phyloP scores from a whole-genome alignment of 2,113 vertebrate genomes.

The Esox niger region DNA sequence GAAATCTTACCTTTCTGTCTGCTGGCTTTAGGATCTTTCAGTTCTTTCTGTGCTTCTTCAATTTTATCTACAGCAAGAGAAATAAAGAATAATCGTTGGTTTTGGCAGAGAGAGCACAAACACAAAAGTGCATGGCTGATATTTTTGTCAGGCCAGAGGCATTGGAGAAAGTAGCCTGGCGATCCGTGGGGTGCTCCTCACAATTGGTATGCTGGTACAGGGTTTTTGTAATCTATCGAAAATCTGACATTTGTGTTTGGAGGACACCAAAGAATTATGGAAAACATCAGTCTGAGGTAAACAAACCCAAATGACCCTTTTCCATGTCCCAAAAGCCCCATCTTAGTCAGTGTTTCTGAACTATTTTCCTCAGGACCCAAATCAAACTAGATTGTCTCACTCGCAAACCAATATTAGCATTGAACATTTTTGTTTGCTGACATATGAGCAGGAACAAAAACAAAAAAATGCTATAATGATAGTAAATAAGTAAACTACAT shows the following conservation, averaged over 20 bases:
- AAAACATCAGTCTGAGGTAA: slow-evolving; percentile 34
- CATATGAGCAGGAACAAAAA: too few species aligned
- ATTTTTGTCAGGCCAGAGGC: slow-evolving; percentile 9
- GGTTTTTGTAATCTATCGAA: slow-evolving; percentile 41
- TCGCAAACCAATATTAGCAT: too few species aligned
- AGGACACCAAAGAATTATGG: slow-evolving; percentile 45
- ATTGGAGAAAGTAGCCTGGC: slow-evolving; percentile 35
- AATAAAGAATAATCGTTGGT: slow-evolving; percentile 19
- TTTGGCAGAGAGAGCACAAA: slow-evolving; percentile 33
- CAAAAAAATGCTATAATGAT: too few species aligned
- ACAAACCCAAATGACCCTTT: too few species aligned
- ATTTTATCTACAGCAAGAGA: slow-evolving; percentile 90
- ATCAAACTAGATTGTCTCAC: too few species aligned
- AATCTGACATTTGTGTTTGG: slow-evolving; percentile 58
- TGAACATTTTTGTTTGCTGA: too few species aligned
- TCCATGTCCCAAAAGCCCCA: neutral
- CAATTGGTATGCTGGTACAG: slow-evolving; percentile 43
- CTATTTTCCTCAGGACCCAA: too few species aligned
- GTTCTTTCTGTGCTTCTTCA: slow-evolving; percentile 97
- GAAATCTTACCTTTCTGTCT: slow-evolving; percentile 84
- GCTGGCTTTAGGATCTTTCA: slow-evolving; percentile 83
- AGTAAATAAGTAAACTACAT: too few species aligned
- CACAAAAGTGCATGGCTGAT: slow-evolving; percentile 1
- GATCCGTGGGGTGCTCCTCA: slow-evolving; percentile 48
- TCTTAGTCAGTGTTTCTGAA: too few species aligned